Conservation (phyloP, 2,797 vertebrate species). For the Adelosebastes latens region DNA sequence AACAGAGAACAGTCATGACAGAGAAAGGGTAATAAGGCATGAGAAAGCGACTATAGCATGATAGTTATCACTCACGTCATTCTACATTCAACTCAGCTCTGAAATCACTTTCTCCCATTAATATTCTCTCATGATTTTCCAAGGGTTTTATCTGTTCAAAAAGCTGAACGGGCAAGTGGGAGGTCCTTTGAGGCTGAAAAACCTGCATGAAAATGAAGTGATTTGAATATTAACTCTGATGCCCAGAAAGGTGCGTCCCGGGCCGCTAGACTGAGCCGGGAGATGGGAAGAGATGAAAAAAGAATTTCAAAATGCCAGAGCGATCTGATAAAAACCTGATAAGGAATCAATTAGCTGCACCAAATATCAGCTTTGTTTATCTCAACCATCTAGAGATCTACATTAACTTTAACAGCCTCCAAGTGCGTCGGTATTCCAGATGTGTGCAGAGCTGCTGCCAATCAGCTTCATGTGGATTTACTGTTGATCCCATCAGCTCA, state of each 20-base stretch:
- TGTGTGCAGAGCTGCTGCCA: conserved; percentile 24
- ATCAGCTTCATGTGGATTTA: neutral
- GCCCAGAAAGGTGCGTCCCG: conserved; percentile 28
- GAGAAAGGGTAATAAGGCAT: neutral
- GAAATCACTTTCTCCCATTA: conserved; percentile 58
- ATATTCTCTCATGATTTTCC: conserved; percentile 57
- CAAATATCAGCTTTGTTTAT: conserved; percentile 52
- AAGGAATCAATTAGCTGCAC: conserved; percentile 70
- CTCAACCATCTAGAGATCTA: conserved; percentile 40
- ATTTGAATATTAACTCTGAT: conserved; percentile 70
- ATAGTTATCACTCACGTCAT: conserved; percentile 37
- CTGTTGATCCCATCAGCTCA: conserved; percentile 25
- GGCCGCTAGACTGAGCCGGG: conserved; percentile 9
- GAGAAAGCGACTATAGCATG: conserved; percentile 9
- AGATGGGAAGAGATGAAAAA: conserved; percentile 33
- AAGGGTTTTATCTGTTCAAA: conserved; percentile 54
- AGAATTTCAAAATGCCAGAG: conserved; percentile 42
- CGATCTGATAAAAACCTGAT: conserved; percentile 61
- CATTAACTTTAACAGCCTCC: conserved; percentile 18
- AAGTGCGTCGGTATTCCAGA: neutral
- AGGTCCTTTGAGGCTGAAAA: conserved; percentile 53
- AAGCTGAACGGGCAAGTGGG: conserved; percentile 49
- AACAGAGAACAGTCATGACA: neutral
- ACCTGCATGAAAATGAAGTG: conserved; percentile 41
- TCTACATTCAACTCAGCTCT: conserved; percentile 46